phyloP scores from a whole-genome alignment of 2,888 invertebrate species.

The Tribolium freemani region DNA sequence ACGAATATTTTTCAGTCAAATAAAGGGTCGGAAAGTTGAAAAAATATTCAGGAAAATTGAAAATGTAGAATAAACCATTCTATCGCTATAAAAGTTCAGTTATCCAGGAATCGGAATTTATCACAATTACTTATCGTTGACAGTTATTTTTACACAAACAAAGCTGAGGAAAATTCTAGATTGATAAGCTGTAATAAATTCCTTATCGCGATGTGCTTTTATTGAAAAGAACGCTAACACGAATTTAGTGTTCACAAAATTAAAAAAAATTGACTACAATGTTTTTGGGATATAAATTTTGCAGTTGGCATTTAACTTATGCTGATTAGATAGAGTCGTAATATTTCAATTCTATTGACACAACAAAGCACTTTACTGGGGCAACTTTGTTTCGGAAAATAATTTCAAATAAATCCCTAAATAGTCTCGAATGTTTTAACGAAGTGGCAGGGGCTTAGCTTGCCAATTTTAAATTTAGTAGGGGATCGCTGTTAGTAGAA shows the following conservation, averaged over 20 bases:
- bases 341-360: slow-evolving; percentile 2
- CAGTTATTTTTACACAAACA: slow-evolving; percentile 16
- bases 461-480: slow-evolving; percentile 10
- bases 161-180: not conserved
- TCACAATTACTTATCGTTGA: slow-evolving; percentile 4
- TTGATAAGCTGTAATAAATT: slow-evolving; percentile 10
- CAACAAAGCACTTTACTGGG: slow-evolving; percentile 11
- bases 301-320: slow-evolving; percentile 15
- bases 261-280: not conserved
- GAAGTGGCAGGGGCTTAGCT: not conserved
- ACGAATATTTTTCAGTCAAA: slow-evolving; percentile 4
- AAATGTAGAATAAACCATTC: too few species aligned
- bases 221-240: slow-evolving; percentile 1
- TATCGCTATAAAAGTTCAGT: not conserved
- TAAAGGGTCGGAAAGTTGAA: not conserved
- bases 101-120: slow-evolving; percentile 4
- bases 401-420: slow-evolving; percentile 19
- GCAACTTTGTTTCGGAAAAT: not conserved
- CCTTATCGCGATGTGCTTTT: not conserved
- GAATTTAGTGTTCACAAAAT: not conserved
- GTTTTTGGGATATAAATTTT: not conserved
- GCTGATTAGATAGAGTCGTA: slow-evolving; percentile 4
- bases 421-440: not conserved
- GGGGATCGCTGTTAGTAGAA: slow-evolving; percentile 2
- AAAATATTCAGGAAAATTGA: not conserved